Conservation (phyloP, 2,797 vertebrate species). For the Rhinogobio ventralis region DNA sequence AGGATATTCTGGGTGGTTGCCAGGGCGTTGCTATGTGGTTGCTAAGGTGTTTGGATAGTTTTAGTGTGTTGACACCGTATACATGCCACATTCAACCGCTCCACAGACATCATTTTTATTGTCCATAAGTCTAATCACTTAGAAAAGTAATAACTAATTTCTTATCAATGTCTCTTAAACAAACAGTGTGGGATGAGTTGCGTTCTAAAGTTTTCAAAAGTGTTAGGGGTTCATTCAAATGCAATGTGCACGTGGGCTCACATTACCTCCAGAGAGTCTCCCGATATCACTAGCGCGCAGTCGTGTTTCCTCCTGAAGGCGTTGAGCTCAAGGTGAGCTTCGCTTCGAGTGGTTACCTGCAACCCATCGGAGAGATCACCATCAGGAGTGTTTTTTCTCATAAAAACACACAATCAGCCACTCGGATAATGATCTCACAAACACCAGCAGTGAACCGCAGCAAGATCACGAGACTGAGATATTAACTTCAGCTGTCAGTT, state of each 20-base stretch:
- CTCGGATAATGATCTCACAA: conserved; percentile 60
- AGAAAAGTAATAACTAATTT: background rate
- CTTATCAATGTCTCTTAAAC: background rate
- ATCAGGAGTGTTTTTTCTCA: conserved; percentile 38
- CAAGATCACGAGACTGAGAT: conserved; percentile 39
- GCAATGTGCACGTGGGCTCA: background rate
- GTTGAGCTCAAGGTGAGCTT: conserved; percentile 96
- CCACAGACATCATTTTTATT: no score
- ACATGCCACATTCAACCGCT: no score
- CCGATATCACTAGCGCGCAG: conserved; percentile 96
- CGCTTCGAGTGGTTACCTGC: conserved; percentile 94
- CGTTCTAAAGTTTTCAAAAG: background rate
- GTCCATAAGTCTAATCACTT: no score
- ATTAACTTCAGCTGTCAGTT: conserved; percentile 56
- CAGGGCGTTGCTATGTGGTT: no score
- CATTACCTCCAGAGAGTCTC: conserved; percentile 93
- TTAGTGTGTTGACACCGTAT: no score
- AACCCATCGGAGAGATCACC: conserved; percentile 29
- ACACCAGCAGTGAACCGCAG: conserved; percentile 49
- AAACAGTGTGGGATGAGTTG: background rate
- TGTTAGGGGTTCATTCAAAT: background rate
- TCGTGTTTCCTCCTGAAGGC: conserved; percentile 97
- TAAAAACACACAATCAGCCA: conserved; percentile 18
- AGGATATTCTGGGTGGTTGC: no score
- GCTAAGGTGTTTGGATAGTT: no score